Percentiles rank a stretch among this genome's conserved stretches.
phyloP scores from a whole-genome alignment of 1,140 invertebrate species.

The Heliconius eleuchia region DNA sequence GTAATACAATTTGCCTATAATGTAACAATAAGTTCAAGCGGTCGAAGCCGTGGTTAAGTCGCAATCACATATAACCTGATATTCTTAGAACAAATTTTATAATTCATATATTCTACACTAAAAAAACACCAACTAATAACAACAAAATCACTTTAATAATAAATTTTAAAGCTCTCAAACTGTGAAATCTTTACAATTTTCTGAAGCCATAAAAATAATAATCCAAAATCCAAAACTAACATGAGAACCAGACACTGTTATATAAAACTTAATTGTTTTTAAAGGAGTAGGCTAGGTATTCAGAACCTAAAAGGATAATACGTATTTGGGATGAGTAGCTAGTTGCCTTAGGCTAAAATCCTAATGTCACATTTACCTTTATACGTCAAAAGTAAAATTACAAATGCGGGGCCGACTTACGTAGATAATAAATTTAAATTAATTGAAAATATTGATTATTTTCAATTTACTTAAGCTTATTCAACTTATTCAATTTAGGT shows the following conservation, averaged over 20 bases:
- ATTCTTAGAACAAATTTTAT: too few species aligned
- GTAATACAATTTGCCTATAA: too few species aligned
- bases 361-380: slow-evolving; percentile 36
- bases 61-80: too few species aligned
- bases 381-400: slow-evolving; percentile 23
- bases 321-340: slow-evolving; percentile 13
- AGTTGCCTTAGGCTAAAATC: slow-evolving; percentile 27
- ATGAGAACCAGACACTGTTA: background rate
- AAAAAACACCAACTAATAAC: too few species aligned
- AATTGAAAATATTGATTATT: background rate
- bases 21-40: too few species aligned
- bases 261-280: background rate
- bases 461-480: too few species aligned
- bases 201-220: background rate
- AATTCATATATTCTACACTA: too few species aligned
- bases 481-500: background rate
- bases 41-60: too few species aligned
- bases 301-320: slow-evolving; percentile 16
- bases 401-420: background rate
- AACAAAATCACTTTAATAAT: too few species aligned
- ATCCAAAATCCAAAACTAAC: background rate
- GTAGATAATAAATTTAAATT: background rate
- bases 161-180: too few species aligned
- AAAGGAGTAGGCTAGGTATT: slow-evolving; percentile 1
- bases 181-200: background rate